Evolutionary conservation across 2,888 invertebrate genomes (phyloP).

Genomic region (Epinotia bilunana): DNA sequence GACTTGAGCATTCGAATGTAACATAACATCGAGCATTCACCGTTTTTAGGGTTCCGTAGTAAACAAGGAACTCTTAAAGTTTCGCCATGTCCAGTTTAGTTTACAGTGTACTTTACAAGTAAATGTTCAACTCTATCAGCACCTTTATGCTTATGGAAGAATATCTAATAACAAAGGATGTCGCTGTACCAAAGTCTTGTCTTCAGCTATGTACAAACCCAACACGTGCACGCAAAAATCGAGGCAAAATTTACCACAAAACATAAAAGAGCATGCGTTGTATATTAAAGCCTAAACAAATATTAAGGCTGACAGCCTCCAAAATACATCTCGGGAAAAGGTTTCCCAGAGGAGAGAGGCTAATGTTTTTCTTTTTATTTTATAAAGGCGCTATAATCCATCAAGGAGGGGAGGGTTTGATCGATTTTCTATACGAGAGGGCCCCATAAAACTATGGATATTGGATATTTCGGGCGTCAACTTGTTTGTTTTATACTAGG

Average conservation of each 20-base stretch:
- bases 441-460: slow-evolving; percentile 79
- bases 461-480: slow-evolving; percentile 74
- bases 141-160: too few species aligned
- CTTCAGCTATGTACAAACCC: not conserved
- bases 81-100: too few species aligned
- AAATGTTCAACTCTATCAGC: too few species aligned
- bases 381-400: slow-evolving; percentile 77
- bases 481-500: slow-evolving; percentile 65
- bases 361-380: slow-evolving; percentile 82
- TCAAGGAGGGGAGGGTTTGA: slow-evolving; percentile 67
- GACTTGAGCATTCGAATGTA: too few species aligned
- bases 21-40: too few species aligned
- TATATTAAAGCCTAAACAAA: slow-evolving; percentile 55
- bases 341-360: slow-evolving; percentile 68
- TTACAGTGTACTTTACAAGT: too few species aligned
- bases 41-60: too few species aligned
- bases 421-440: slow-evolving; percentile 74
- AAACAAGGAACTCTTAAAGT: too few species aligned
- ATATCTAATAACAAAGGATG: not conserved
- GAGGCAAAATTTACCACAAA: too few species aligned
- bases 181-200: not conserved
- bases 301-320: slow-evolving; percentile 71
- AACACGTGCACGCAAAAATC: slow-evolving; percentile 10
- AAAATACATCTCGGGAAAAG: slow-evolving; percentile 64
- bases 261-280: slow-evolving; percentile 38